Percentiles rank a stretch among this genome's conserved stretches.
phyloP scores from a whole-genome alignment of 2,888 invertebrate species.

The Caenorhabditis sinica region DNA sequence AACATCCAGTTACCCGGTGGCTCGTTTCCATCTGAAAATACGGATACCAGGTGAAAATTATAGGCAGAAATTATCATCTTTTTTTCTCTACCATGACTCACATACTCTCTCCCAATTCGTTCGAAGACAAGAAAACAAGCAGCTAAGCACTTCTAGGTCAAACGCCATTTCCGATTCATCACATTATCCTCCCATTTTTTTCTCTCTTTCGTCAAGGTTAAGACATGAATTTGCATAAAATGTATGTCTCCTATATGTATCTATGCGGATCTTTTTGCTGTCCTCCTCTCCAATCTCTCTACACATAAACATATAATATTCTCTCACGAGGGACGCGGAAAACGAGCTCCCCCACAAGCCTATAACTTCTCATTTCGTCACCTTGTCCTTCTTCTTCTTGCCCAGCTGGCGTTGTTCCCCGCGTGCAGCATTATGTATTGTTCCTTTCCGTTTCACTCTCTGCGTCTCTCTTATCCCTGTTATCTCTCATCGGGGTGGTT shows the following conservation, averaged over 20 bases:
- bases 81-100: neutral
- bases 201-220: neutral
- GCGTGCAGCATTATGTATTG: slow-evolving; percentile 13
- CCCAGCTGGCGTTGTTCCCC: slow-evolving; percentile 9
- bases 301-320: slow-evolving; percentile 13
- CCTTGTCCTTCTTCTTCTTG: slow-evolving; percentile 16
- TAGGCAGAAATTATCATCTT: too few relatives aligned
- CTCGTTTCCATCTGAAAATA: too few relatives aligned
- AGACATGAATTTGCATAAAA: slow-evolving; percentile 13
- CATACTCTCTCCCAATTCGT: too few relatives aligned
- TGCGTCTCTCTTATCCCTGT: slow-evolving; percentile 7
- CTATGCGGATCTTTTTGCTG: neutral
- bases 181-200: slow-evolving; percentile 23
- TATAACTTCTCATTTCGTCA: slow-evolving; percentile 27
- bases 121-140: neutral
- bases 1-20: too few relatives aligned
- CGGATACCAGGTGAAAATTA: too few relatives aligned
- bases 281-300: neutral
- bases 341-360: neutral
- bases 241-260: slow-evolving; percentile 9
- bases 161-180: slow-evolving; percentile 25
- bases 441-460: slow-evolving; percentile 6
- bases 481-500: neutral
- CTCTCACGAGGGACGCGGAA: neutral
- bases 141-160: slow-evolving; percentile 13